Evolutionary conservation across 2,888 invertebrate genomes (phyloP), one percentile per base, ranked within the genome.

Genomic region (Siphlonurus alternatus): DNA sequence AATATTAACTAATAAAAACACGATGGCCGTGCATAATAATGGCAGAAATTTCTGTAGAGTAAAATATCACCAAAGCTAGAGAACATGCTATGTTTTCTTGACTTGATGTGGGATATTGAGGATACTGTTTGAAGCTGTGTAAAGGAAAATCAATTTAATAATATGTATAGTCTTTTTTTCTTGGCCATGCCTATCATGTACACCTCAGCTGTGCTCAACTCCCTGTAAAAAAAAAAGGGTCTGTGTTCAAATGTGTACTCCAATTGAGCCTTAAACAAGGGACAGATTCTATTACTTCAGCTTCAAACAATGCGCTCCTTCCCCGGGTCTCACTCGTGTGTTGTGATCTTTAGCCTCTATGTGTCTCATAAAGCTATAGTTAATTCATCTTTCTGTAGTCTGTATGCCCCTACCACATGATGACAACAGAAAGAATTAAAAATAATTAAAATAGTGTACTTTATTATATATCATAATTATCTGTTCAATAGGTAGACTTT

Each of bases 261-360:
- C 15, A 38, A 10, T 38, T 38, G 38, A 38, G 38, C 38, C 38
- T 38, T 10, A 38, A 38, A 18, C 23, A 67, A 65, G 66, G 66
- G 61, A 60, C 63, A 65, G 61, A n/a, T 64, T 66, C 65, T 66
- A n/a, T n/a, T n/a, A n/a, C n/a, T n/a, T n/a, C n/a, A n/a, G n/a
- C n/a, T n/a, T n/a, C n/a, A n/a, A n/a, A n/a, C n/a, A n/a, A n/a
- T n/a, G n/a, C n/a, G n/a, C n/a, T n/a, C n/a, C n/a, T n/a, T n/a
- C n/a, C n/a, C n/a, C 69, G 70, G 65, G 63, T 63, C 72, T 73
- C 73, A 72, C 73, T 73, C 74, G 72, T 73, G 73, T 73, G 74
- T 73, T 73, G 73, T 74, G 74, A 72, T 70, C 23, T 53, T 62
- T 10, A 10, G 15, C 15, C 15, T 38, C 7, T 38, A 15, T 38